Conservation (phyloP, 2,113 vertebrate genomes). For the Notothenia coriiceps region DNA sequence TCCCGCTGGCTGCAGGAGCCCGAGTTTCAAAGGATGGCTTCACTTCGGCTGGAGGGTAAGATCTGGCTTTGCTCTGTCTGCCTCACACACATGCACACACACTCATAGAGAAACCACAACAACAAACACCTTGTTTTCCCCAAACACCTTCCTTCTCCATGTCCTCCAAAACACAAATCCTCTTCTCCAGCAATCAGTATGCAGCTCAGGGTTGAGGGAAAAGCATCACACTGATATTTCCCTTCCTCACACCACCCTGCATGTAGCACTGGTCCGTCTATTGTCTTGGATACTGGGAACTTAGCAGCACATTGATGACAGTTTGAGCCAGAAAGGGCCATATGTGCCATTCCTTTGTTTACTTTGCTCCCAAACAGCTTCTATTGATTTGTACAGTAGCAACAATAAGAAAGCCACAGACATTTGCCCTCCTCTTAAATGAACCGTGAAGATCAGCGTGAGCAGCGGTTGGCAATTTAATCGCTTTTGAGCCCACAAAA, state of each 20-base stretch:
- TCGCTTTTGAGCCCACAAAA: slow-evolving; percentile 73
- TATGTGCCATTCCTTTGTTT: slow-evolving; percentile 77
- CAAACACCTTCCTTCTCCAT: slow-evolving; percentile 60
- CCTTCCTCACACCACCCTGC: slow-evolving; percentile 16
- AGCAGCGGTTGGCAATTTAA: slow-evolving; percentile 67
- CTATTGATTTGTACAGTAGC: slow-evolving; percentile 80
- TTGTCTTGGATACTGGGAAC: slow-evolving; percentile 52
- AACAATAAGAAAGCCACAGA: slow-evolving; percentile 67
- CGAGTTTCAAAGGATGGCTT: slow-evolving; percentile 90
- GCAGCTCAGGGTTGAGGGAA: slow-evolving; percentile 73
- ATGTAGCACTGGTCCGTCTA: slow-evolving; percentile 21
- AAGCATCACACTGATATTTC: slow-evolving; percentile 67
- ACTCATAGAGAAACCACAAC: slow-evolving; percentile 41
- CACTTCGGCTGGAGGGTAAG: slow-evolving; percentile 90
- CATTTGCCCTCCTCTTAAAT: slow-evolving; percentile 76
- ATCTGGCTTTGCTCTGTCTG: slow-evolving; percentile 64
- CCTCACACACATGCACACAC: slow-evolving; percentile 32
- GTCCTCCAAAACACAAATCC: slow-evolving; percentile 59
- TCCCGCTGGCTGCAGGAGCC: slow-evolving; percentile 90
- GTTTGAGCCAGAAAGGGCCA: slow-evolving; percentile 60
- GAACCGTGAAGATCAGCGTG: slow-evolving; percentile 73
- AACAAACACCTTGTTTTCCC: slow-evolving; percentile 70
- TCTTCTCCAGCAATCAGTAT: slow-evolving; percentile 72
- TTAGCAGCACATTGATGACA: slow-evolving; percentile 59
- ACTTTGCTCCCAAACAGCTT: slow-evolving; percentile 68